Evolutionary conservation across 1,140 invertebrate species (phyloP).

Genomic region (Lepidotrigona ventralis): DNA sequence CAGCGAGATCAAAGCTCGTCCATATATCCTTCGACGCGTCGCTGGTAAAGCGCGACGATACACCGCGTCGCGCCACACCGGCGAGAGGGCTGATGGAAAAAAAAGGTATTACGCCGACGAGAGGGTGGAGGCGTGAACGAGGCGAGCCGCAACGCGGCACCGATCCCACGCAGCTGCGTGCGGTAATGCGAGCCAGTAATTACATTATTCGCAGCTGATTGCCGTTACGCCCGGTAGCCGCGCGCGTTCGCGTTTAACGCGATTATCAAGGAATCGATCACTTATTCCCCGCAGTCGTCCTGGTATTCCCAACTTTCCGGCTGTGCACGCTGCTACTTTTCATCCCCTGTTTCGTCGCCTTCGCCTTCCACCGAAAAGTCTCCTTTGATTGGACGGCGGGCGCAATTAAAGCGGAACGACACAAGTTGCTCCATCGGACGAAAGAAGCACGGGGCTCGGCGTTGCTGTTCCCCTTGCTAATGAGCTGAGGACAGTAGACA

Average conservation of each 20-base stretch:
- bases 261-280: constrained; percentile 68
- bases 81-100: constrained; percentile 26
- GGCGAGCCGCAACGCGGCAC: constrained; percentile 38
- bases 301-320: constrained; percentile 45
- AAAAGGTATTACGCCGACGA: constrained; percentile 31
- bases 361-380: constrained; percentile 54
- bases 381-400: constrained; percentile 58
- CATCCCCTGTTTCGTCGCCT: not conserved
- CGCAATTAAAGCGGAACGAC: constrained; percentile 62
- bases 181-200: constrained; percentile 64
- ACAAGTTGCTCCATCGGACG: constrained; percentile 19
- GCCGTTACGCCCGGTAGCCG: constrained; percentile 29
- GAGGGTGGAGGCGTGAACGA: constrained; percentile 43
- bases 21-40: constrained; percentile 39
- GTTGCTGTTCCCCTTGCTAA: constrained; percentile 12
- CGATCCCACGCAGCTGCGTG: constrained; percentile 48
- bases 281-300: constrained; percentile 47
- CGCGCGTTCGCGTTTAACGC: constrained; percentile 59
- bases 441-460: not conserved
- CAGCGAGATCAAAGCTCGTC: constrained; percentile 56
- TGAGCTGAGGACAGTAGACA: constrained; percentile 12
- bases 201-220: constrained; percentile 67
- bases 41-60: not conserved
- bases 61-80: not conserved
- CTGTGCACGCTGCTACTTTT: not conserved